Evolutionary conservation across 2,797 vertebrate genomes (phyloP).

Genomic region (Knipowitschia caucasica): DNA sequence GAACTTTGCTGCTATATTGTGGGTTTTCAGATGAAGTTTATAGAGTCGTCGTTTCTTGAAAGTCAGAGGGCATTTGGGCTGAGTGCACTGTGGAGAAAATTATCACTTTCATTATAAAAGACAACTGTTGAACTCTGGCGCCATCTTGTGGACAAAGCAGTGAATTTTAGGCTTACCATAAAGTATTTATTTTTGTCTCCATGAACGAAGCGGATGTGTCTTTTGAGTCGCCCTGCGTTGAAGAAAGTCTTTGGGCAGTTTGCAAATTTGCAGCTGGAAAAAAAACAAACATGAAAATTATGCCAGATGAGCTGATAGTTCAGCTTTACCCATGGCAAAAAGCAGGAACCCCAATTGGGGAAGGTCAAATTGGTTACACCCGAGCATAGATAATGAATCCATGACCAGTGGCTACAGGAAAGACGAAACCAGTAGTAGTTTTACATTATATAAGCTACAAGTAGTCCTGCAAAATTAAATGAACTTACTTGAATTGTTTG

Average conservation of each 20-base stretch:
- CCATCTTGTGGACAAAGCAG: conserved; percentile 37
- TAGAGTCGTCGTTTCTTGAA: conserved; percentile 74
- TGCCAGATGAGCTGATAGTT: neutral
- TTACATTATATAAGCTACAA: no score
- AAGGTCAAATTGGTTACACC: neutral
- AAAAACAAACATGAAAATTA: neutral
- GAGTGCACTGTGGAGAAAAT: conserved; percentile 63
- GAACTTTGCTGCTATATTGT: conserved; percentile 50
- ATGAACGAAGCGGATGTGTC: conserved; percentile 60
- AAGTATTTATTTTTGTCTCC: conserved; percentile 57
- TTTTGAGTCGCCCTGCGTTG: conserved; percentile 44
- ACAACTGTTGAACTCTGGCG: conserved; percentile 2
- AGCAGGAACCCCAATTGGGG: fast-evolving
- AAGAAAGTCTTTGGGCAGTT: conserved; percentile 55
- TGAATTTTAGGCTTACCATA: conserved; percentile 56
- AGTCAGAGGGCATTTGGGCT: conserved; percentile 58
- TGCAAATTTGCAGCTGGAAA: conserved; percentile 55
- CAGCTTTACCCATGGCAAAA: neutral
- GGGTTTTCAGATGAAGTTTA: conserved; percentile 65
- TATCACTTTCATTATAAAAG: neutral
- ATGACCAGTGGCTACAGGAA: no score
- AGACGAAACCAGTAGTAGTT: no score
- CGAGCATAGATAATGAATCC: no score
- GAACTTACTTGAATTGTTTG: conserved; percentile 55
- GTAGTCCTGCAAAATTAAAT: no score